Evolutionary conservation across 2,113 vertebrate species (phyloP), one percentile per base, ranked within the genome.

Genomic region (Hystrix cristata): DNA sequence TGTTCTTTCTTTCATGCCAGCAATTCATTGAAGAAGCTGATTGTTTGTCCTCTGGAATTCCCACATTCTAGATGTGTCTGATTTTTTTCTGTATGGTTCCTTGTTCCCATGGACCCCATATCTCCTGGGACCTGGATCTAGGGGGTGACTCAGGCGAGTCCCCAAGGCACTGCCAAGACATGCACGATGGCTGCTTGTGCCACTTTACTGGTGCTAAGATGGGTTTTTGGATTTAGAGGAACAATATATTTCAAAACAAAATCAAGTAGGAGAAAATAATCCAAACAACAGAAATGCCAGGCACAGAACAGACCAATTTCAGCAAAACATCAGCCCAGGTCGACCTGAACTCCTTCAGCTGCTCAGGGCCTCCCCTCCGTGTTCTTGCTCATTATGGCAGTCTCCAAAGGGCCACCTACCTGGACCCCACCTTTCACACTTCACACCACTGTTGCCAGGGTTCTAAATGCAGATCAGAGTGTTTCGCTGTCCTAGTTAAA

Each of bases 181-280:
- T n/a, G 71, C 1, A 5, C 6, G 8, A 55, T 1, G 7, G 72
- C 34, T 76, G 53, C 2, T 82, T 55, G n/a, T 83, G 59, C 15
- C 25, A 18, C n/a, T 64, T 71, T 19, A 48, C 23, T 29, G 76
- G 82, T 10, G 51, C 29, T 83, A 57, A 7, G 53, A 62, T 43
- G 57, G 59, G 82, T 19, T 23, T 48, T 31, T 60, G 76, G 13
- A 8, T 88, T 79, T 79, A 89, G 23, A 82, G 80, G 27, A 34
- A 12, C 25, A 79, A 55, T 19, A 72, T 55, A 59, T 91, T 72
- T 62, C 62, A 84, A 88, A 87, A 84, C 69, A 91, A 88, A 93
- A 94, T 94, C 65, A 90, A 92, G 25, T 34, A 15, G 57, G 51
- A 86, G 80, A 19, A 84, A 79, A 89, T 51, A 59, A 14, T n/a